Evolutionary conservation across 2,888 invertebrate species (phyloP).

Genomic region (Neria commutata): DNA sequence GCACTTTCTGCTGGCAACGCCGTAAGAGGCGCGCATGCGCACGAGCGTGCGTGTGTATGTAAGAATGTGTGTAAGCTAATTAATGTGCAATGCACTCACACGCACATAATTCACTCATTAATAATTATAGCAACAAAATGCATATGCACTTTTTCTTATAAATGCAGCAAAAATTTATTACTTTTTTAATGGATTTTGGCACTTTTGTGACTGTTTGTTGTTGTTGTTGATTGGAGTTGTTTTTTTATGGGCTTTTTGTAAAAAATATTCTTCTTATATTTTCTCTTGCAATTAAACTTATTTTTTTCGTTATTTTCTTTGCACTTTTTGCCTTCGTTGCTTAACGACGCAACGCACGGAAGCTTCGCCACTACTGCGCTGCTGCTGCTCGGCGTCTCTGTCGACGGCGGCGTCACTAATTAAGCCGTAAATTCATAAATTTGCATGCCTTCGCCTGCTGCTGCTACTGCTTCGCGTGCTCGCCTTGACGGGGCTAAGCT

Average conservation of each 20-base stretch:
- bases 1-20: no score
- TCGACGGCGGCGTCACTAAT: no score
- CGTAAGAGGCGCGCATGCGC: no score
- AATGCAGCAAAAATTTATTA: neutral
- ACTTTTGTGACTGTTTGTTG: no score
- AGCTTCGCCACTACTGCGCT: no score
- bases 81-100: neutral
- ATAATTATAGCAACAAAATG: neutral
- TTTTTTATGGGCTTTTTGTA: neutral
- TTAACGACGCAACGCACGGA: no score
- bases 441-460: no score
- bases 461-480: neutral
- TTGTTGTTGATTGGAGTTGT: slow-evolving; percentile 1
- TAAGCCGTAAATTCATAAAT: slow-evolving; percentile 1
- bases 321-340: neutral
- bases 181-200: no score
- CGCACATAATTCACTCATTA: neutral
- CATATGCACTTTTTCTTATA: slow-evolving; percentile 4
- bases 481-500: no score
- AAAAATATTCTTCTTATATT: neutral
- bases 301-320: neutral
- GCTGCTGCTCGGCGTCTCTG: no score
- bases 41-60: neutral
- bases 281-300: neutral
- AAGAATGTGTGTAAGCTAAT: neutral